Evolutionary conservation across 2,797 vertebrate species (phyloP), one percentile per base, ranked within the genome.

Genomic region (Streptopelia turtur): DNA sequence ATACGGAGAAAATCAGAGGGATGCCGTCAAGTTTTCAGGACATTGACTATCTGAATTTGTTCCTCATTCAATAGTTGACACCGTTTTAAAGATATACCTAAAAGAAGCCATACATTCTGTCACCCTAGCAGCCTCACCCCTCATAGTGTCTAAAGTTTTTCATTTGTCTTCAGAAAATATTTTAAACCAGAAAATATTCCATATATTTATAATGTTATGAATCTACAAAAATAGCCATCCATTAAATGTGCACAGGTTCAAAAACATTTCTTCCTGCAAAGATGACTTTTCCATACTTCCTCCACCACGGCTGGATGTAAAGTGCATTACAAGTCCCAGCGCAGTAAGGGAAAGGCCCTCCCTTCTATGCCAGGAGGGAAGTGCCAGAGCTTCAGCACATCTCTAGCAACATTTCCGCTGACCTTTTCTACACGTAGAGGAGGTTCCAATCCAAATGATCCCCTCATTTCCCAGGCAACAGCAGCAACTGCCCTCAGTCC

Each of bases 281-380:
- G 86, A 94, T 96, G 70, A 96, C 60, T 96, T 96, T 94, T 93
- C 96, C 94, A 95, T 39, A 95, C 81, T 95, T 96, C 96, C 94
- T 96, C 71, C 78, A 53, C 50, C n/a, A 63, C 1, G 9, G 50
- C 0, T 92, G 57, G 83, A 95, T 80, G 64, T 87, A 68, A 94
- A 95, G 90, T 95, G 74, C 82, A 85, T 96, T 76, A 89, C 35
- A 79, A 96, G 88, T 49, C 88, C 63, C 27, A 45, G 81, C 1
- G 27, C 66, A 89, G 64, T 82, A 56, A 95, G 94, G 96, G 77
- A 96, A 95, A 96, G 95, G 93, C 94, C 39, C 56, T 89, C 82
- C 68, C 56, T 82, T 68, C 63, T n/a, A 76, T 35, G 86, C 43
- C 90, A 89, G 64, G 16, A 12, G 90, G 88, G 76, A 95, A 96